Percentiles rank a stretch among this genome's conserved stretches.
These are phyloP conservation scores for Micrasema longulum DNA, from an alignment of 1,140 invertebrate species.

Conservation along the genomic window DNA sequence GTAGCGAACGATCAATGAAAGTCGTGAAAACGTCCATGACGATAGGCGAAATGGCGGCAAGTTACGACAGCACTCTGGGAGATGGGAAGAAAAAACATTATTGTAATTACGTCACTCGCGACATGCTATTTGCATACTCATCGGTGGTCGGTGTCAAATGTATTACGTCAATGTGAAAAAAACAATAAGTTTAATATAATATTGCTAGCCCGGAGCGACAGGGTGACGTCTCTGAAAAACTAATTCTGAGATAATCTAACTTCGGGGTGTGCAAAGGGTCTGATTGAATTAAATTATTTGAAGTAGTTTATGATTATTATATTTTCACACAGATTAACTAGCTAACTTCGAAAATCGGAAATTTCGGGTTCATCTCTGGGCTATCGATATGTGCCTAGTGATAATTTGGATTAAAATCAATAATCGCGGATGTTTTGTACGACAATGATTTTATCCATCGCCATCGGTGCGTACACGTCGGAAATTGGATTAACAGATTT, in stretches of 20 bases:
- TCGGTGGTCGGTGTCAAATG: too few species aligned
- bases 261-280: too few species aligned
- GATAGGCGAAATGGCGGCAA: conserved; percentile 3
- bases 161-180: too few species aligned
- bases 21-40: conserved; percentile 12
- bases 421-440: neutral
- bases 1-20: conserved; percentile 14
- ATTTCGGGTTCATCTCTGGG: neutral
- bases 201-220: conserved; percentile 5
- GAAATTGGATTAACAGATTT: conserved; percentile 10
- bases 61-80: conserved; percentile 1
- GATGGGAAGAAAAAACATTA: conserved; percentile 14
- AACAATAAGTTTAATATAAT: too few species aligned
- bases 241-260: too few species aligned
- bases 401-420: neutral
- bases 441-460: neutral
- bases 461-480: neutral
- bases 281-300: too few species aligned
- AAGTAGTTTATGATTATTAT: too few species aligned
- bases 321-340: too few species aligned
- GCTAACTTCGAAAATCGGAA: neutral
- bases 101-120: conserved; percentile 11
- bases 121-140: conserved; percentile 8
- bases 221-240: neutral
- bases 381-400: too few species aligned